A percentile compares a stretch with the other conserved stretches of the same genome.
phyloP scores from a whole-genome alignment of 2,797 vertebrate species.

The Bovichtus variegatus region DNA sequence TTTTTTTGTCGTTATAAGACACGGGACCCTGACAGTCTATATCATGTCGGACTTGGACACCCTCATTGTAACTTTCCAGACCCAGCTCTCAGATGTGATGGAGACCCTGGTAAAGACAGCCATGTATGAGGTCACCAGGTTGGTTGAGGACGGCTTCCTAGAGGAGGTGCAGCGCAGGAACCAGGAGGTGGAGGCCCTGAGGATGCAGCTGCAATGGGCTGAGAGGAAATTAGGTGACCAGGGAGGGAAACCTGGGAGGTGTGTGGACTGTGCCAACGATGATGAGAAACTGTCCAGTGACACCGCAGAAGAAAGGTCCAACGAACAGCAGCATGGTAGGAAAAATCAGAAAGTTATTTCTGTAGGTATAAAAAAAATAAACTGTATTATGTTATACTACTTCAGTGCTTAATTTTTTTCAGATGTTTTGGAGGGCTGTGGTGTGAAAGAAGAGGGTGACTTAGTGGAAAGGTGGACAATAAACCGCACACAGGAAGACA shows the following conservation, averaged over 20 bases:
- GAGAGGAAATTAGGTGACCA: slow-evolving; percentile 69
- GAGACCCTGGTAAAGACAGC: slow-evolving; percentile 84
- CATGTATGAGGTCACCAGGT: slow-evolving; percentile 82
- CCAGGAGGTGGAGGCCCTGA: slow-evolving; percentile 80
- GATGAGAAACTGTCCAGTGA: slow-evolving; percentile 45
- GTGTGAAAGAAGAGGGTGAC: slow-evolving; percentile 65
- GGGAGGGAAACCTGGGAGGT: slow-evolving; percentile 42
- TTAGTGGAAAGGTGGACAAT: slow-evolving; percentile 60
- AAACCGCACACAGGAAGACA: slow-evolving; percentile 45
- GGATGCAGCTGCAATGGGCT: slow-evolving; percentile 74
- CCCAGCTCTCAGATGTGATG: slow-evolving; percentile 86
- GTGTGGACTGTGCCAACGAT: slow-evolving; percentile 59
- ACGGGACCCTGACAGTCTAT: not conserved
- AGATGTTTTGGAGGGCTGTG: slow-evolving; percentile 59
- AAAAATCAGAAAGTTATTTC: not conserved
- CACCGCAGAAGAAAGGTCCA: slow-evolving; percentile 14
- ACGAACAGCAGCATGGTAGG: slow-evolving; percentile 56
- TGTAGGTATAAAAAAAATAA: not conserved
- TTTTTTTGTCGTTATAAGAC: not conserved
- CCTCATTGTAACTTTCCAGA: slow-evolving; percentile 84
- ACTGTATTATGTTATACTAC: not conserved
- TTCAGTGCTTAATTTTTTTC: not conserved
- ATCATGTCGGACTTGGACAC: slow-evolving; percentile 79
- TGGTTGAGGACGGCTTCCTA: slow-evolving; percentile 85
- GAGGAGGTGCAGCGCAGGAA: slow-evolving; percentile 81